A percentile compares a stretch with the other conserved stretches of the same genome.
phyloP scores from a whole-genome alignment of 64 coral and sea anemone species.

The Pocillopora damicornis region DNA sequence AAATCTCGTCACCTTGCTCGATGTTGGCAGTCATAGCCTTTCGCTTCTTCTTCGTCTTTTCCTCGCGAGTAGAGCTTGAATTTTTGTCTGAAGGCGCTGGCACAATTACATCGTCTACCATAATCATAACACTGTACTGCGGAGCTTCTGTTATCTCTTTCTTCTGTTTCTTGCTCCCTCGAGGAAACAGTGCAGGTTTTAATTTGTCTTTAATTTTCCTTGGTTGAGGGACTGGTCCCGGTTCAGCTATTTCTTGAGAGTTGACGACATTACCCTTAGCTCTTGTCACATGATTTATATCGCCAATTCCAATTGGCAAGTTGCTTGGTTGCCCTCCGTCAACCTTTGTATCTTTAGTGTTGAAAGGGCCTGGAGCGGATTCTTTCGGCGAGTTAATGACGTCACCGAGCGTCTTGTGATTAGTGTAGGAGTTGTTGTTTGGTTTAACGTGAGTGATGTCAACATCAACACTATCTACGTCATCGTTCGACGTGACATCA shows the following conservation, averaged over 20 bases:
- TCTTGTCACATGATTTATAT: not conserved
- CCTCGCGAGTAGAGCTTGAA: not conserved
- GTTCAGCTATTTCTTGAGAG: not conserved
- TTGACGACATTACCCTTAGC: not conserved
- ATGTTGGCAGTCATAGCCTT: not conserved
- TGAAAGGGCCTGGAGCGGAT: not conserved
- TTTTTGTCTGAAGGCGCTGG: not conserved
- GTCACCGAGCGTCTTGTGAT: conserved; percentile 2
- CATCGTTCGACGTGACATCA: not conserved
- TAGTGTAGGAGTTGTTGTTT: not conserved
- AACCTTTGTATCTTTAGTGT: not conserved
- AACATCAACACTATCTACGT: not conserved
- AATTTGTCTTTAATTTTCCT: conserved; percentile 24
- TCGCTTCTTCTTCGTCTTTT: not conserved
- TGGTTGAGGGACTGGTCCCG: not conserved
- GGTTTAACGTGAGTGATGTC: not conserved
- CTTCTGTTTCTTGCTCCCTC: not conserved
- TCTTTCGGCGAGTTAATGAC: not conserved
- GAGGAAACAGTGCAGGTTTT: conserved; percentile 2
- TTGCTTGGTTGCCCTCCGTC: not conserved
- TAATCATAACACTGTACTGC: not conserved
- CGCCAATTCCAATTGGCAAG: too few species aligned
- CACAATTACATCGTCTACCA: not conserved
- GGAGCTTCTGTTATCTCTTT: not conserved
- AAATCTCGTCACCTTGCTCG: not conserved